These are phyloP conservation scores for Oncopeltus fasciatus DNA, from an alignment of 1,140 invertebrate genomes.

Conservation along the genomic window DNA sequence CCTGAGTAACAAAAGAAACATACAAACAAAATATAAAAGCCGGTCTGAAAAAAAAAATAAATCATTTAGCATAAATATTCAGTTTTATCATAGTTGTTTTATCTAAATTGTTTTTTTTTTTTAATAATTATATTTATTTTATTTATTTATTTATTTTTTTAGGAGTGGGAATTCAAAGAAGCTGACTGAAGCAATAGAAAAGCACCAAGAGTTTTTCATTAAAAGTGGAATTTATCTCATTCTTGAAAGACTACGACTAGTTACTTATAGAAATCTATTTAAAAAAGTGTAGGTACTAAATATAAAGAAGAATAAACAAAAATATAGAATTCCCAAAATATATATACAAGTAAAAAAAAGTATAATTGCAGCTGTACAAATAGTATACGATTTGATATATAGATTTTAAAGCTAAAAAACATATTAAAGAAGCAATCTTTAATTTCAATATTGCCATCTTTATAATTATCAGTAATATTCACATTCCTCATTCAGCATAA, in stretches of 20 bases:
- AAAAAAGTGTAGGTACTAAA: conserved; percentile 64
- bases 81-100: not conserved
- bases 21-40: not conserved
- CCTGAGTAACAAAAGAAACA: not conserved
- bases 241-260: conserved; percentile 88
- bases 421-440: too few species aligned
- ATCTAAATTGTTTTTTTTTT: not conserved
- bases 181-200: conserved; percentile 71
- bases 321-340: too few species aligned
- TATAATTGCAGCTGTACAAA: too few species aligned
- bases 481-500: too few species aligned
- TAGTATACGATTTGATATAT: too few species aligned
- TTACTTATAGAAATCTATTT: conserved; percentile 91
- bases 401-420: too few species aligned
- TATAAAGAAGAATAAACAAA: too few species aligned
- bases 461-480: too few species aligned
- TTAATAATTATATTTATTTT: not conserved
- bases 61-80: not conserved
- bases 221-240: conserved; percentile 91
- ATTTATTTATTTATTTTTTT: not conserved
- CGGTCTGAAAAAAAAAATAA: not conserved
- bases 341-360: too few species aligned
- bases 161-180: conserved; percentile 63
- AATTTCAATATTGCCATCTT: too few species aligned
- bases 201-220: conserved; percentile 84